These are phyloP conservation scores for Oscheius sp. DNA, from an alignment of 2,888 invertebrate species.

Conservation along the genomic window DNA sequence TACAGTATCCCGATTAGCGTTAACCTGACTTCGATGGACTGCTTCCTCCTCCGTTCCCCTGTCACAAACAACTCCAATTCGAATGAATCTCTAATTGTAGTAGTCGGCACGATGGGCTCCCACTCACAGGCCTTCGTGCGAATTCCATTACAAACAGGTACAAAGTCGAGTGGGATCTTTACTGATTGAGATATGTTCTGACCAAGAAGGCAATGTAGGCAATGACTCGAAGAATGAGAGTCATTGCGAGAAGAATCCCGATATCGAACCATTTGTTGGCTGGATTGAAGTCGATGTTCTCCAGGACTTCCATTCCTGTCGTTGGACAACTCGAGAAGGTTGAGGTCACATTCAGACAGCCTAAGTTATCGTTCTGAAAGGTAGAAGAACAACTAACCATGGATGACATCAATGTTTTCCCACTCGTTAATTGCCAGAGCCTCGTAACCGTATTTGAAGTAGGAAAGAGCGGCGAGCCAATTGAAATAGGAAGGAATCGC, in stretches of 20 bases:
- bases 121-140: not conserved
- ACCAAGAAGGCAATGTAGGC: slow-evolving; percentile 59
- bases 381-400: slow-evolving; percentile 30
- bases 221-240: slow-evolving; percentile 52
- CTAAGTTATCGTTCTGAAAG: slow-evolving; percentile 15
- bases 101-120: not conserved
- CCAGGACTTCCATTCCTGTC: slow-evolving; percentile 57
- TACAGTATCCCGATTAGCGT: not conserved
- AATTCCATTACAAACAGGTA: not conserved
- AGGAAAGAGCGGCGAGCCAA: slow-evolving; percentile 58
- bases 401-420: slow-evolving; percentile 53
- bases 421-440: slow-evolving; percentile 64
- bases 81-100: slow-evolving; percentile 1
- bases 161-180: slow-evolving; percentile 2
- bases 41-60: slow-evolving; percentile 4
- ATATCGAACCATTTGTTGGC: slow-evolving; percentile 52
- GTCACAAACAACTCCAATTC: slow-evolving; percentile 11
- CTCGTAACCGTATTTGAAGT: slow-evolving; percentile 67
- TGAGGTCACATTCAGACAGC: slow-evolving; percentile 32
- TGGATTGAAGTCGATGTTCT: slow-evolving; percentile 55
- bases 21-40: not conserved
- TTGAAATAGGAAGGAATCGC: slow-evolving; percentile 60
- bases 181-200: slow-evolving; percentile 48
- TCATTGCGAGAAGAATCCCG: slow-evolving; percentile 50
- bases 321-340: slow-evolving; percentile 44